Percentiles rank a stretch among this genome's conserved stretches.
Conservation (phyloP, 1,140 invertebrate genomes). For the Bursaphelenchus mucronatus region DNA sequence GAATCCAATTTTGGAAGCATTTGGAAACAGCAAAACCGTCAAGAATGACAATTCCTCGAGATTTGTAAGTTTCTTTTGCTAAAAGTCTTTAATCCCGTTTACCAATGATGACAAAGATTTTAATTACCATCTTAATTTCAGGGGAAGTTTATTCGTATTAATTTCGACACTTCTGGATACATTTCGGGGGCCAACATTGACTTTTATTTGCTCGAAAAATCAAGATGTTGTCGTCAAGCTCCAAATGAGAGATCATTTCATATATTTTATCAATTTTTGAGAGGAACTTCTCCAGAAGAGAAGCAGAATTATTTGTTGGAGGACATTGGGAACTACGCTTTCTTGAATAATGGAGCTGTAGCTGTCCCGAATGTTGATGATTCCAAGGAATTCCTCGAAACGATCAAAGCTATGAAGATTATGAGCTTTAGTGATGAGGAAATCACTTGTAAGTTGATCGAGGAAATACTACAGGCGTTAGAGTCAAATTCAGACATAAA, state of each 20-base stretch:
- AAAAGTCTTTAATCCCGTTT: constrained; percentile 64
- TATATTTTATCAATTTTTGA: constrained; percentile 94
- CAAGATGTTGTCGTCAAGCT: constrained; percentile 92
- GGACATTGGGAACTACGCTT: constrained; percentile 86
- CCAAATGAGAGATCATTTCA: constrained; percentile 96
- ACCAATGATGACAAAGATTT: constrained; percentile 22
- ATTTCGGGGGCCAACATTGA: constrained; percentile 97
- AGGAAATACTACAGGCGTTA: constrained; percentile 88
- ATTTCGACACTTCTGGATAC: constrained; percentile 96
- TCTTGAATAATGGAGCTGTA: constrained; percentile 75
- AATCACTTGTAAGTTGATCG: constrained; percentile 66
- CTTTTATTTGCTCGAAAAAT: constrained; percentile 89
- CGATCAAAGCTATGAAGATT: constrained; percentile 94
- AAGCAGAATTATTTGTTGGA: constrained; percentile 74
- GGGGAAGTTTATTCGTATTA: constrained; percentile 99
- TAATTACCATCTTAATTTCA: constrained; percentile 62
- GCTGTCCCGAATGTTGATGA: constrained; percentile 93
- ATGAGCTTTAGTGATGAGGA: constrained; percentile 93
- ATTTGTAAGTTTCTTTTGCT: constrained; percentile 82
- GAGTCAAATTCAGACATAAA: too few species aligned
- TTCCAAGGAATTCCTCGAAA: constrained; percentile 81
- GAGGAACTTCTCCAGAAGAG: constrained; percentile 66
- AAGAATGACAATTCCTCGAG: constrained; percentile 99
- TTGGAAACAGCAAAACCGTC: constrained; percentile 98
- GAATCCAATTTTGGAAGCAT: constrained; percentile 98